Base-by-base conservation (phyloP, 2,797 vertebrate genomes). In the Cynodonichthys magdalenae region DNA sequence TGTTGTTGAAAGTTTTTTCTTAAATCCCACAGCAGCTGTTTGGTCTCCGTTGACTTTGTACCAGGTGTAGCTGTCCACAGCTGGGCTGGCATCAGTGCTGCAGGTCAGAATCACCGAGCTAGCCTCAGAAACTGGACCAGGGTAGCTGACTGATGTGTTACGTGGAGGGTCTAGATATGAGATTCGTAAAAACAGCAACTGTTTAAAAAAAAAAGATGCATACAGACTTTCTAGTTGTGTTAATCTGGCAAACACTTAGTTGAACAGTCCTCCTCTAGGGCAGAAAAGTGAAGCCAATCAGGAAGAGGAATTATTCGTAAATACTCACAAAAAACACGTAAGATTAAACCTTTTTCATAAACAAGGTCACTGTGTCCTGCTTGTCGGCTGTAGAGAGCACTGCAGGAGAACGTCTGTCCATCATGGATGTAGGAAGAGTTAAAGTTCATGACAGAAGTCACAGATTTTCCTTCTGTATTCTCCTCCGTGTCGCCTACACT, bases 291-390 rank as follows among this genome's bases (percentile, higher is more conserved):
- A 20, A 48, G 19, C 46, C 19, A 27, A 45, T 12, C 19, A 1
- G 1, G 27, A 24, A 34, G 31, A 8, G 31, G 31, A 34, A 34
- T 8, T 34, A 34, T 34, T 34, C 9, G 0, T 15, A 34, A 12
- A 27, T 51, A 86, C 91, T 91, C 69, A 92, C 90, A 89, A 5
- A 80, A 9, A 56, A 92, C 86, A 6, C 3, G 59, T 1, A 91
- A 41, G 14, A 59, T 83, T 66, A 84, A 8, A 58, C 48, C 54
- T 6, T 27, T 73, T 31, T 79, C 57, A 41, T 69, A 77, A 10
- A 54, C 11, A 12, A 85, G 31, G 45, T 84, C 73, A 2, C 24
- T 60, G 27, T 29, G 66, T 15, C 82, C 83, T 3, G 20, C 51
- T 60, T 83, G 70, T 53, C 75, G 74, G 58, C 2, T 77, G 83